Conservation (phyloP, 1,140 invertebrate genomes). For the Catajapyx aquilonaris region DNA sequence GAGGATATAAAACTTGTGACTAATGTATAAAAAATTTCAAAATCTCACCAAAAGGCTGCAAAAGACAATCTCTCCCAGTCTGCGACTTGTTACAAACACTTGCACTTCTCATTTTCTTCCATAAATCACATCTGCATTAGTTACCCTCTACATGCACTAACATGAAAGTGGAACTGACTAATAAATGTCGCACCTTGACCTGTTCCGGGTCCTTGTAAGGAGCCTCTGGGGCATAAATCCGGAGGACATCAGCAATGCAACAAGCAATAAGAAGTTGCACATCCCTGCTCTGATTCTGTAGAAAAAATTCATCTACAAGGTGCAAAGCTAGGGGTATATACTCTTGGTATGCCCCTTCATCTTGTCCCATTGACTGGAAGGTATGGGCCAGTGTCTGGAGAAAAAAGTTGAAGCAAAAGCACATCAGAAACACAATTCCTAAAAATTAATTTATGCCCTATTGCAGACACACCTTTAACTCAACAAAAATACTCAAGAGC, state of each 20-base stretch:
- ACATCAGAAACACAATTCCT: too few species aligned
- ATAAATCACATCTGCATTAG: not conserved
- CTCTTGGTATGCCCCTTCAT: constrained; percentile 81
- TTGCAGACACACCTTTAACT: too few species aligned
- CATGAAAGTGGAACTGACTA: too few species aligned
- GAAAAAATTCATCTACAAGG: constrained; percentile 77
- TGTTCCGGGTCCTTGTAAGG: constrained; percentile 90
- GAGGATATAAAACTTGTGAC: too few species aligned
- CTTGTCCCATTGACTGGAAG: constrained; percentile 89
- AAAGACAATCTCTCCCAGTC: too few species aligned
- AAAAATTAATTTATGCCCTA: too few species aligned
- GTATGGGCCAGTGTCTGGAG: constrained; percentile 68
- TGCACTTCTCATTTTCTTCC: too few species aligned
- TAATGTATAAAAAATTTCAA: too few species aligned
- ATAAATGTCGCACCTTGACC: constrained; percentile 40
- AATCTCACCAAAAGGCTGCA: too few species aligned
- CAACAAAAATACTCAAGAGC: too few species aligned
- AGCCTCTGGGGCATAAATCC: constrained; percentile 96
- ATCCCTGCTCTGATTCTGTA: constrained; percentile 75
- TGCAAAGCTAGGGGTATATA: constrained; percentile 85
- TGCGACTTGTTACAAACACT: too few species aligned
- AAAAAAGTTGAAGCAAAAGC: constrained; percentile 7
- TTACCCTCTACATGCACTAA: not conserved
- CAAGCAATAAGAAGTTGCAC: constrained; percentile 87
- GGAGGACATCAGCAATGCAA: constrained; percentile 88